phyloP scores from a whole-genome alignment of 2,888 invertebrate species.

The Hypolimnas misippus region DNA sequence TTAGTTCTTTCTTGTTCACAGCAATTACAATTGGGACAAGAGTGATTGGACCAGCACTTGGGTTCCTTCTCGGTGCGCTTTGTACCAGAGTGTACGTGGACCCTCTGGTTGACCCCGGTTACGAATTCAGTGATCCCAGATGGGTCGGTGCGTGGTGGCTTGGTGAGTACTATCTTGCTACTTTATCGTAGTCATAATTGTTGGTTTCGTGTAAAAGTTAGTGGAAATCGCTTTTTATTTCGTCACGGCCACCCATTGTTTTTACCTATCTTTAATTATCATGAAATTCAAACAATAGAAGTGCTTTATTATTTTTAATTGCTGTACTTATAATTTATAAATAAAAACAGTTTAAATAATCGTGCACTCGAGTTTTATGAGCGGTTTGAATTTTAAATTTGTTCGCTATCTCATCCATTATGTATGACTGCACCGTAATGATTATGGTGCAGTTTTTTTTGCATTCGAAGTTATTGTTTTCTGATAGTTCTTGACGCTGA shows the following conservation, averaged over 20 bases:
- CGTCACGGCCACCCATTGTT: not conserved
- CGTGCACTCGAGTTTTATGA: conserved; percentile 4
- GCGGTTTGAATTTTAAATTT: conserved; percentile 13
- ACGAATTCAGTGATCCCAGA: conserved; percentile 91
- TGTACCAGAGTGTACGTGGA: conserved; percentile 95
- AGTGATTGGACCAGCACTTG: conserved; percentile 95
- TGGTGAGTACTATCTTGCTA: conserved; percentile 83
- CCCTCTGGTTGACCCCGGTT: conserved; percentile 88
- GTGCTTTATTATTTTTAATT: conserved; percentile 9
- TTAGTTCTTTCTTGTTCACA: conserved; percentile 63
- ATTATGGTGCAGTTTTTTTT: conserved; percentile 14
- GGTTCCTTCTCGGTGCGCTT: conserved; percentile 94
- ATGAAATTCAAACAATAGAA: conserved; percentile 5
- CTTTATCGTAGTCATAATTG: no score
- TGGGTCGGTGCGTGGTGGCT: conserved; percentile 99
- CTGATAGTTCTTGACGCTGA: conserved; percentile 10
- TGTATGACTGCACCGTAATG: conserved; percentile 19
- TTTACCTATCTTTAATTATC: conserved; percentile 2
- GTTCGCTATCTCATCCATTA: conserved; percentile 19
- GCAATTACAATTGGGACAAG: conserved; percentile 96
- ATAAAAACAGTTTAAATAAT: conserved; percentile 2
- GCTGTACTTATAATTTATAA: not conserved
- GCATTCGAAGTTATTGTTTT: conserved; percentile 2
- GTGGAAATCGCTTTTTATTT: not conserved
- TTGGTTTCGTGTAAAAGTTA: conserved; percentile 3